Percentiles rank a stretch among this genome's conserved stretches.
These are phyloP conservation scores for Cyaniris semiargus DNA, from an alignment of 2,888 invertebrate genomes.

Conservation along the genomic window DNA sequence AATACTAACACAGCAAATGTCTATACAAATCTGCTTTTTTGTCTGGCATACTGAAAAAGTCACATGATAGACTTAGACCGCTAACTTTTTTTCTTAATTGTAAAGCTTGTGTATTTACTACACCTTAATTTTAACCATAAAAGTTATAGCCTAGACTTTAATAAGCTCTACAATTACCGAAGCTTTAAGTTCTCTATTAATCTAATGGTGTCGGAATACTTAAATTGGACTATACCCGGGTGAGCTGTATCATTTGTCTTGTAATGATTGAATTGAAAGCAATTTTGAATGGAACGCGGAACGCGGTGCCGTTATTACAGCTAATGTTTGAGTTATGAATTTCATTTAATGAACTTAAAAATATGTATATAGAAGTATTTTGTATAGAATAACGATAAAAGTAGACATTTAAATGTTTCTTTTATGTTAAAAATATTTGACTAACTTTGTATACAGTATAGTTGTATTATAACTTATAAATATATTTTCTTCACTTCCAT, in stretches of 20 bases:
- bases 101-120: no score
- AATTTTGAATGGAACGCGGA: conserved; percentile 51
- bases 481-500: no score
- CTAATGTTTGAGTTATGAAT: background rate
- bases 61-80: no score
- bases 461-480: no score
- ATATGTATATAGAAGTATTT: background rate
- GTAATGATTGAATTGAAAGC: conserved; percentile 7
- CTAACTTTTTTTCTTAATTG: no score
- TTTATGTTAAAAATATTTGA: no score
- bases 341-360: background rate
- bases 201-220: background rate
- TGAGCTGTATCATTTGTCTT: conserved; percentile 1
- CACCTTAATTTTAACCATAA: background rate
- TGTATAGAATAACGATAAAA: background rate
- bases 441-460: no score
- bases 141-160: background rate
- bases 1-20: no score
- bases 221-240: background rate
- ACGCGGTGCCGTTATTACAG: background rate
- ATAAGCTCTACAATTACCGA: background rate
- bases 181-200: background rate
- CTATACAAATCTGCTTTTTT: no score
- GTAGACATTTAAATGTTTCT: no score
- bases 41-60: no score